Evolutionary conservation across 2,888 invertebrate genomes (phyloP).

Genomic region (Melikaiella ostensackeni): DNA sequence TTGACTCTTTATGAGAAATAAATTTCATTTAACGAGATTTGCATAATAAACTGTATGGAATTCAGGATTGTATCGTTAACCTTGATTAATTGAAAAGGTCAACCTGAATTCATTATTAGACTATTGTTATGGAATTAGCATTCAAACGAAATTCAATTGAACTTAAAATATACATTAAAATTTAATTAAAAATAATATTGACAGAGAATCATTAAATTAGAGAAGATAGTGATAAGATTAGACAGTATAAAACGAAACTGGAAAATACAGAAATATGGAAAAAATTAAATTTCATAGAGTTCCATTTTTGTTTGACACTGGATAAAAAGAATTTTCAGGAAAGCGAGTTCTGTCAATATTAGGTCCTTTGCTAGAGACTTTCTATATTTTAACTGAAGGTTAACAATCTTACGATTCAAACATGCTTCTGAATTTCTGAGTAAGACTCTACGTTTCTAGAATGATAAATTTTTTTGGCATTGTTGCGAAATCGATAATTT

Average conservation of each 20-base stretch:
- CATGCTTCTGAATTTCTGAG: background rate
- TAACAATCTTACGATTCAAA: background rate
- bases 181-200: background rate
- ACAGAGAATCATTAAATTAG: background rate
- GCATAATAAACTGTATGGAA: background rate
- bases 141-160: background rate
- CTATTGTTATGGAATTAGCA: background rate
- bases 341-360: background rate
- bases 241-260: background rate
- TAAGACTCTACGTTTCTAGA: background rate
- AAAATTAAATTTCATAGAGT: background rate
- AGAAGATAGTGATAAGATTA: background rate
- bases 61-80: background rate
- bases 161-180: background rate
- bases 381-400: constrained; percentile 17
- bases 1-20: background rate
- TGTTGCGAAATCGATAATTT: background rate
- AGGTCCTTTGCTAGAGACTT: background rate
- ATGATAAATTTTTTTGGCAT: background rate
- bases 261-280: background rate
- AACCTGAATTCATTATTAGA: background rate
- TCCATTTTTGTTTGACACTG: background rate
- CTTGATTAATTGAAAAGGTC: constrained; percentile 3
- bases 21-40: background rate
- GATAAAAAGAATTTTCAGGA: background rate